A percentile compares a stretch with the other conserved stretches of the same genome.
These are phyloP conservation scores for Hippocampus mohnikei DNA, from an alignment of 2,113 vertebrate species.

Conservation along the genomic window DNA sequence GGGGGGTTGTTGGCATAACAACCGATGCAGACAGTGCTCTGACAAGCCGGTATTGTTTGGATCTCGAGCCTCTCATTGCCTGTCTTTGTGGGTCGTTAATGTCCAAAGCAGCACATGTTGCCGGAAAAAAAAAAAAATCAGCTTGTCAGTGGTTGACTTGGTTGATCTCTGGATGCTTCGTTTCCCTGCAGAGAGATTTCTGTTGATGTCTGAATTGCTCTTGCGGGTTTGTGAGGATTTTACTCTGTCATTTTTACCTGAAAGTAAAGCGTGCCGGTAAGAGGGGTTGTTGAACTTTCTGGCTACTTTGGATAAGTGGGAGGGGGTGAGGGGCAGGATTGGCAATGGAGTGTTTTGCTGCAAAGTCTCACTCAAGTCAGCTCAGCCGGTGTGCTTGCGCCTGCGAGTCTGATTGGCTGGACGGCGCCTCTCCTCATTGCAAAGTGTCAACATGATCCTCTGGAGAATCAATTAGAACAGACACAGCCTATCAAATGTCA, in stretches of 20 bases:
- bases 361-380: not conserved
- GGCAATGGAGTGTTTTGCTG: conserved; percentile 1
- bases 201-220: not conserved
- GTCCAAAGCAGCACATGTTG: not conserved
- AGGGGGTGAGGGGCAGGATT: not conserved
- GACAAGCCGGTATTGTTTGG: not conserved
- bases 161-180: not conserved
- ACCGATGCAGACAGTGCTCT: not conserved
- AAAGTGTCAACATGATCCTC: conserved; percentile 32
- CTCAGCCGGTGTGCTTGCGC: conserved; percentile 16
- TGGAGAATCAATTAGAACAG: conserved; percentile 56
- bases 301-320: not conserved
- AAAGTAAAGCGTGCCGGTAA: not conserved
- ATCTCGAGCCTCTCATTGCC: not conserved
- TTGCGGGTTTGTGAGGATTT: not conserved
- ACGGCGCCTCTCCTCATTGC: conserved; percentile 6
- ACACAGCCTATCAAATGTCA: conserved; percentile 52
- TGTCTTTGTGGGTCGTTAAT: not conserved
- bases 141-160: not conserved
- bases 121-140: not conserved
- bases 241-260: not conserved
- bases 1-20: not conserved
- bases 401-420: conserved; percentile 30
- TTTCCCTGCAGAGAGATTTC: not conserved
- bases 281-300: not conserved